Percentiles rank a stretch among this genome's conserved stretches.
These are phyloP conservation scores for Stenodera caucasica DNA, from an alignment of 2,888 invertebrate species.

Conservation along the genomic window DNA sequence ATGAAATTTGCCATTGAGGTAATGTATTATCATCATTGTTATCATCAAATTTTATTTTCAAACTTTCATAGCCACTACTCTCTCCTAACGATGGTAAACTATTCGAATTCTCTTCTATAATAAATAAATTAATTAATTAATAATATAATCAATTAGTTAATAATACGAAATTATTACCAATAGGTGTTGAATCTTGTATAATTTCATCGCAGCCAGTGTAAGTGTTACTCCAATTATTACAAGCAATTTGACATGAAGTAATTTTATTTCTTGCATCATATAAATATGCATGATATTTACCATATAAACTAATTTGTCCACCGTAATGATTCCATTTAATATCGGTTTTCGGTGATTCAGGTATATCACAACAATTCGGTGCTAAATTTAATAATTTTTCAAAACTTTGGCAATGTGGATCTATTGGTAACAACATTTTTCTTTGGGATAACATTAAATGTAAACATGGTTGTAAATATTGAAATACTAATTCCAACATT, in stretches of 20 bases:
- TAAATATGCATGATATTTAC: slow-evolving; percentile 84
- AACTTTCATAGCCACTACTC: slow-evolving; percentile 78
- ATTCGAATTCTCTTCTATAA: slow-evolving; percentile 53
- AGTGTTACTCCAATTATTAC: slow-evolving; percentile 74
- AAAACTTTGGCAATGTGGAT: slow-evolving; percentile 73
- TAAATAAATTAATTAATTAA: slow-evolving; percentile 14
- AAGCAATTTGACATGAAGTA: slow-evolving; percentile 72
- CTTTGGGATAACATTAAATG: slow-evolving; percentile 83
- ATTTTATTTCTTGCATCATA: slow-evolving; percentile 82
- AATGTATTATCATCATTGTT: slow-evolving; percentile 41
- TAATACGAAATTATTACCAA: slow-evolving; percentile 7
- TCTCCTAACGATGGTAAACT: slow-evolving; percentile 74
- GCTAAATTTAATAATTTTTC: slow-evolving; percentile 75
- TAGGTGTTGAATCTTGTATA: slow-evolving; percentile 21
- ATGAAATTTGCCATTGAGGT: slow-evolving; percentile 53
- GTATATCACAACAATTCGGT: slow-evolving; percentile 64
- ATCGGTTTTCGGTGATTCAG: slow-evolving; percentile 41
- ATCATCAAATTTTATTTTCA: slow-evolving; percentile 63
- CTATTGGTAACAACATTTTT: slow-evolving; percentile 68
- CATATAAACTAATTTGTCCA: slow-evolving; percentile 68
- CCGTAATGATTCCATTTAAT: slow-evolving; percentile 60
- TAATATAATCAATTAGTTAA: slow-evolving; percentile 7
- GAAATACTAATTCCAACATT: slow-evolving; percentile 87
- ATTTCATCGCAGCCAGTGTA: slow-evolving; percentile 68
- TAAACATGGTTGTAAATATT: slow-evolving; percentile 78